Percentiles rank a stretch among this genome's conserved stretches.
Conservation (phyloP, 2,113 vertebrate species). For the Myocastor coypus region DNA sequence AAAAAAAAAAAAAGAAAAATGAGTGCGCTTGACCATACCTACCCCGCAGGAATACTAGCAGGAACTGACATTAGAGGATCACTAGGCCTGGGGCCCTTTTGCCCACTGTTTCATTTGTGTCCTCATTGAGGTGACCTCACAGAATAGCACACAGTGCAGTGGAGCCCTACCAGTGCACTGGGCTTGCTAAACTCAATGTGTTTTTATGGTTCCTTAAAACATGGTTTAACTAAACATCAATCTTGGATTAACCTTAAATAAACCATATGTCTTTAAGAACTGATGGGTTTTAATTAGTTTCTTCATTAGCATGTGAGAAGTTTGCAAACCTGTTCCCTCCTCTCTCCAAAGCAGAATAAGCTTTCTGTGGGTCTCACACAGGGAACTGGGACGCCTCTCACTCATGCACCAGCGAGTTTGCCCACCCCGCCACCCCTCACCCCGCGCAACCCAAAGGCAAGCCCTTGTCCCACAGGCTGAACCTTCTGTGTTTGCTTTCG, state of each 20-base stretch:
- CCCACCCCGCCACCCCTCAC: no score
- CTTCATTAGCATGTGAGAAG: conserved; percentile 76
- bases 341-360: conserved; percentile 49
- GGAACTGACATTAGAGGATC: neutral
- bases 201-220: conserved; percentile 75
- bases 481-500: neutral
- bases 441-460: neutral
- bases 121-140: neutral
- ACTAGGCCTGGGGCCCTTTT: neutral
- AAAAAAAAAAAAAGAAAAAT: no score
- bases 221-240: conserved; percentile 74
- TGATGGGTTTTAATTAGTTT: conserved; percentile 76
- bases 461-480: accelerated
- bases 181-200: conserved; percentile 57
- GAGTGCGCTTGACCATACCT: neutral
- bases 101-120: neutral
- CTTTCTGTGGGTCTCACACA: neutral
- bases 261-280: conserved; percentile 78
- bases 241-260: conserved; percentile 80
- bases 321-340: conserved; percentile 77
- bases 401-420: accelerated
- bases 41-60: neutral
- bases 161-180: neutral
- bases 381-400: neutral
- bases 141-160: neutral